Base-by-base conservation (phyloP, 2,888 invertebrate species). In the Anagyrus pseudococci region DNA sequence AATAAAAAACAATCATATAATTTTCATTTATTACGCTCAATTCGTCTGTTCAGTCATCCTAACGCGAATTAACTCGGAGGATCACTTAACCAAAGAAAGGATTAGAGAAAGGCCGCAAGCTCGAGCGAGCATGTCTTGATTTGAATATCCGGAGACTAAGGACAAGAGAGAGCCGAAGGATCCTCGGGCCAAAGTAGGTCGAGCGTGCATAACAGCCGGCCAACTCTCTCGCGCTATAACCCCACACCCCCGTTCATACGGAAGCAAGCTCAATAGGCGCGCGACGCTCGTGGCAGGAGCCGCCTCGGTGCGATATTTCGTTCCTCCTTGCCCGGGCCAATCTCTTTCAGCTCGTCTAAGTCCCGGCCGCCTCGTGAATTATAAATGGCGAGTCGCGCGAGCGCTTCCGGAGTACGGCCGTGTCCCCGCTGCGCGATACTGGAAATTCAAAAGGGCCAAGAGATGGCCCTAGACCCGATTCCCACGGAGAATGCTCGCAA, bases 321-420 rank as follows among this genome's bases (percentile, higher is more conserved):
- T 53, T 40, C 55, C 55, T 43, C 10, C 25, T 17, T 20, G 52
- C 3, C 37, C 19, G 7, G 20, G 40, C 49, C 58, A 67, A 67
- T 67, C 58, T 64, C 64, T 64, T 64, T 62, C 61, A 41, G 57
- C 63, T 50, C 63, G 63, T 59, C 59, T 17, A 58, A 57, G 64
- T 68, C 66, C 57, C 65, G 61, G 67, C n/a, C n/a, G 69, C 67
- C 67, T 72, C 70, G 73, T 76, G 73, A 75, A 77, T 79, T 79
- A 77, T 77, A 75, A 79, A 79, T 75, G 74, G 70, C 71, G 71
- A 71, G 67, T 72, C 72, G 67, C 69, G 25, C 13, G 44, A 25
- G 10, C 67, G 68, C 62, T 68, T 70, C 71, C 67, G 64, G 62
- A 20, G 57, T 37, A 48, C 67, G 67, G 66, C 58, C 43, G 43